Evolutionary conservation across 2,888 invertebrate genomes (phyloP).

Genomic region (Apodemia duryi): DNA sequence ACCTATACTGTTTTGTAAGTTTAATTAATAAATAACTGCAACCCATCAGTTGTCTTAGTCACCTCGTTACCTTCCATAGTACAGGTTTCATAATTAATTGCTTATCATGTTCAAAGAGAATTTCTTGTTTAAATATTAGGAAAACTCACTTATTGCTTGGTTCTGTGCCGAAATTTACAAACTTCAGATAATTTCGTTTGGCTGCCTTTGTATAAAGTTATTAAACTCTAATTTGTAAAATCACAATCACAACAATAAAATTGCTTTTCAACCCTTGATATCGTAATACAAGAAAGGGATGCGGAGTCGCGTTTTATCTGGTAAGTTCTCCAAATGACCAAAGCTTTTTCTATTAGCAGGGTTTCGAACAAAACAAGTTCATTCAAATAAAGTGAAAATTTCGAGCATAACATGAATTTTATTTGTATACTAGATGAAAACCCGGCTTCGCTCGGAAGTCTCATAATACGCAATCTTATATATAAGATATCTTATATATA

Average conservation of each 20-base stretch:
- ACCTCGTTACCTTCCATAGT: too few species aligned
- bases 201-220: constrained; percentile 1
- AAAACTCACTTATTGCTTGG: constrained; percentile 4
- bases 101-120: background rate
- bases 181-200: background rate
- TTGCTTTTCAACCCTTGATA: background rate
- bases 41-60: too few species aligned
- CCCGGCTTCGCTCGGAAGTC: too few species aligned
- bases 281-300: background rate
- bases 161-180: background rate
- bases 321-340: background rate
- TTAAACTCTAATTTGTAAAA: background rate
- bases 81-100: background rate
- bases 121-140: constrained; percentile 2
- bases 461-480: too few species aligned
- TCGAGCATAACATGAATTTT: too few species aligned
- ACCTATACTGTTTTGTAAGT: too few species aligned
- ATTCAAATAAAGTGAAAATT: too few species aligned
- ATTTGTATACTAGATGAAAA: too few species aligned
- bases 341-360: background rate
- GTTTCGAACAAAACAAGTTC: too few species aligned
- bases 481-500: too few species aligned
- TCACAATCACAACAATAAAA: too few species aligned
- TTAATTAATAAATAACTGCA: too few species aligned
- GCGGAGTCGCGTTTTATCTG: background rate